These are phyloP conservation scores for Cyanoramphus novaezelandiae DNA, from an alignment of 2,113 vertebrate genomes.

Conservation along the genomic window DNA sequence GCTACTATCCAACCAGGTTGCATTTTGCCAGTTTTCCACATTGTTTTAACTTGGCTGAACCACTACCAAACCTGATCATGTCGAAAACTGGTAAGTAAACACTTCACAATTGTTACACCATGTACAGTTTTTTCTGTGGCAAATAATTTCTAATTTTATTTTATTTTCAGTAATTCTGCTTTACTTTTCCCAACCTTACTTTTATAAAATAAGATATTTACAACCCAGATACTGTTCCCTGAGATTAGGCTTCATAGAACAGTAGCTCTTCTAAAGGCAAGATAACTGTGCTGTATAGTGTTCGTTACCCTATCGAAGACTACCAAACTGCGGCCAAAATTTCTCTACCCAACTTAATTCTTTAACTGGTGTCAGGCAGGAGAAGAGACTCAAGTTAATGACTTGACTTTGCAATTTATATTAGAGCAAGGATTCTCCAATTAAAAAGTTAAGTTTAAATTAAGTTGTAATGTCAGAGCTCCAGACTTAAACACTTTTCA, in stretches of 20 bases:
- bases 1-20: background rate
- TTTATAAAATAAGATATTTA: background rate
- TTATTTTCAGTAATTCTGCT: background rate
- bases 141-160: background rate
- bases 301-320: background rate
- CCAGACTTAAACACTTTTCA: background rate
- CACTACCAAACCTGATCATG: background rate
- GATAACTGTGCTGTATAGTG: background rate
- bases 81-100: background rate
- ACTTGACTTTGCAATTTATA: background rate
- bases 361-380: background rate
- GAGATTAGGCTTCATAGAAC: background rate
- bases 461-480: background rate
- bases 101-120: background rate
- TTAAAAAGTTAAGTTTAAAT: background rate
- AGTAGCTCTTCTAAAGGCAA: background rate
- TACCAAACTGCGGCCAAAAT: background rate
- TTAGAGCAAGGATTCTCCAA: background rate
- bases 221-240: background rate
- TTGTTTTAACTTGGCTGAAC: background rate
- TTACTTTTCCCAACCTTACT: background rate
- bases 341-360: background rate
- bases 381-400: background rate
- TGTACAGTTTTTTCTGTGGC: background rate
- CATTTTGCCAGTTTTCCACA: background rate